Percentiles rank a stretch among this genome's conserved stretches.
Evolutionary conservation across 1,140 invertebrate species (phyloP).

Genomic region (Macrosteles quadrilineatus): DNA sequence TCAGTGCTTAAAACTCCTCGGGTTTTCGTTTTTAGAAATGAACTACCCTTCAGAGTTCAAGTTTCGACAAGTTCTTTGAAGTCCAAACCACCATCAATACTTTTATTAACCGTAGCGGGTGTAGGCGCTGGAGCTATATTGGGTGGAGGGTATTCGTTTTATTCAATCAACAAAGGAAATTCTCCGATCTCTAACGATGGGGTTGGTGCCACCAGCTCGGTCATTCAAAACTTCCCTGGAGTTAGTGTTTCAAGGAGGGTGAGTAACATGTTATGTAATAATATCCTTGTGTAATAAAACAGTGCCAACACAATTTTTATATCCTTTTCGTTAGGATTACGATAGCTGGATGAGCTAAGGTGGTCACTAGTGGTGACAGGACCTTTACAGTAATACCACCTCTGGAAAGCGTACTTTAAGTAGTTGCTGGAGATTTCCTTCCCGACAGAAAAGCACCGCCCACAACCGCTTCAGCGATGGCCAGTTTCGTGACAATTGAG

Average conservation of each 20-base stretch:
- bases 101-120: constrained; percentile 44
- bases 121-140: constrained; percentile 54
- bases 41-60: background rate
- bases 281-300: constrained; percentile 7
- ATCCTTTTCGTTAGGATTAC: background rate
- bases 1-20: background rate
- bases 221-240: constrained; percentile 56
- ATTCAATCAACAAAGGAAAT: constrained; percentile 49
- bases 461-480: too few species aligned
- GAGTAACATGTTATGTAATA: constrained; percentile 29
- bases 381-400: background rate
- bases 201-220: constrained; percentile 49
- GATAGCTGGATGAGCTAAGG: background rate
- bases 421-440: background rate
- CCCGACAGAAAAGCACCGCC: too few species aligned
- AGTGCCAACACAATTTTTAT: background rate
- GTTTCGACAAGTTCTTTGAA: background rate
- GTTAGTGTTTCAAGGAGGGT: constrained; percentile 53
- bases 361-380: background rate
- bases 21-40: background rate
- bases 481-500: too few species aligned
- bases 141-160: constrained; percentile 55
- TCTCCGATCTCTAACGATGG: constrained; percentile 53
- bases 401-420: background rate
- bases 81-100: background rate